phyloP scores from a whole-genome alignment of 2,113 vertebrate species.

The Syrrhaptes paradoxus region DNA sequence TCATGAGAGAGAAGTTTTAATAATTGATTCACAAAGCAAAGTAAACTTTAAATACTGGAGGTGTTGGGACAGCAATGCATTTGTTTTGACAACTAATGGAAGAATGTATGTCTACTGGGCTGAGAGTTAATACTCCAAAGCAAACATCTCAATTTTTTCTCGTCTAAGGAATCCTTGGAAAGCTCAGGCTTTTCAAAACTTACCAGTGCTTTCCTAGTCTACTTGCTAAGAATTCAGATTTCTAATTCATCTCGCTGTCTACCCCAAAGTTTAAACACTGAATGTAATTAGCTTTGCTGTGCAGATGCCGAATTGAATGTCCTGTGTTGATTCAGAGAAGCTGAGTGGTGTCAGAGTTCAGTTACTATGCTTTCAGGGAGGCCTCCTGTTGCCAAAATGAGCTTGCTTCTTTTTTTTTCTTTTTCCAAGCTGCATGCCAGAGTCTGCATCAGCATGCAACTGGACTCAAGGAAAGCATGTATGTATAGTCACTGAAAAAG shows the following conservation, averaged over 20 bases:
- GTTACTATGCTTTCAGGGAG: constrained; percentile 52
- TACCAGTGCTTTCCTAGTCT: not conserved
- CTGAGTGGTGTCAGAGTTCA: constrained; percentile 60
- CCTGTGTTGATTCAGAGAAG: constrained; percentile 55
- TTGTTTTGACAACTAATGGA: not conserved
- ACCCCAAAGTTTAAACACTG: constrained; percentile 10
- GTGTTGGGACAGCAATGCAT: not conserved
- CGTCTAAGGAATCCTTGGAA: not conserved
- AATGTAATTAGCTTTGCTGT: constrained; percentile 45
- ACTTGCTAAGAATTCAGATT: constrained; percentile 1
- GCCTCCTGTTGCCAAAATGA: constrained; percentile 48
- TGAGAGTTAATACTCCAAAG: not conserved
- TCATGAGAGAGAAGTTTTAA: not conserved
- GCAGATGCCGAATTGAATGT: constrained; percentile 43
- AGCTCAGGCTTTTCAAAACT: not conserved
- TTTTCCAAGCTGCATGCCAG: constrained; percentile 10
- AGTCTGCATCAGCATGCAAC: constrained; percentile 1
- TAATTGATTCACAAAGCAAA: not conserved
- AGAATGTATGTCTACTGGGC: not conserved
- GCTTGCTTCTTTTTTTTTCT: not conserved
- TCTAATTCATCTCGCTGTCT: not conserved
- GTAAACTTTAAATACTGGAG: not conserved
- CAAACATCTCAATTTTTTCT: not conserved
- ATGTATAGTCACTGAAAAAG: not conserved
- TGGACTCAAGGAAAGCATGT: not conserved